Evolutionary conservation across 2,888 invertebrate species (phyloP), one percentile per base, ranked within the genome.

Genomic region (Lamellibrachia columna): DNA sequence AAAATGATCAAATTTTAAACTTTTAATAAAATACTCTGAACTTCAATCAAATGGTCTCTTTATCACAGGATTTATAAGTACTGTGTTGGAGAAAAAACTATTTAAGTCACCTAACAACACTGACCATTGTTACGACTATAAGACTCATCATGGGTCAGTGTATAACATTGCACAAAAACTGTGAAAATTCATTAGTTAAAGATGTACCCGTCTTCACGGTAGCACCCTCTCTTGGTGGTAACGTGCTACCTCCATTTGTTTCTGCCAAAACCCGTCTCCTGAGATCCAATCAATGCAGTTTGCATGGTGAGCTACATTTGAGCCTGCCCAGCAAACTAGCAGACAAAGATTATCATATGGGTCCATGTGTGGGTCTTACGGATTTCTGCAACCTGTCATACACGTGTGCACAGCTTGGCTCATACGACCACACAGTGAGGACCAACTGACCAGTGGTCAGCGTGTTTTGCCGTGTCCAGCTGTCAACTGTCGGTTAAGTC

Each of bases 401-500:
- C 22, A 1, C 4, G 2, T 60, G 11, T 60, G 15, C 11, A 11
- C 60, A 60, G 4, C 60, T 60, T 11, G 60, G 22, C 60, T 1
- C 3, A 22, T 60, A 60, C 22, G 15, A 15, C 60, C 60, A 60
- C 60, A 4, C 15, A 15, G 60, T 22, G 11, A 7, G 52, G 53
- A 52, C 60, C 60, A 9, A 60, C 9, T 22, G 75, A 75, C 75
- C 75, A 75, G 75, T 15, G 22, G 75, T 91, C n/a, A 53, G 40
- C 53, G 40, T 6, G 58, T 75, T 28, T 22, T 92, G 55, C 95
- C 4, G 15, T 22, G 75, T 75, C 3, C 6, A 22, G 75, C 22
- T 3, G 22, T 95, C 90, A 94, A 95, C 94, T 96, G 95, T 93
- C 93, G 94, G 93, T 95, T 94, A 2, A 96, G 94, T 7, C 93